Evolutionary conservation across 2,797 vertebrate genomes (phyloP).

Genomic region (Girardinus metallicus): DNA sequence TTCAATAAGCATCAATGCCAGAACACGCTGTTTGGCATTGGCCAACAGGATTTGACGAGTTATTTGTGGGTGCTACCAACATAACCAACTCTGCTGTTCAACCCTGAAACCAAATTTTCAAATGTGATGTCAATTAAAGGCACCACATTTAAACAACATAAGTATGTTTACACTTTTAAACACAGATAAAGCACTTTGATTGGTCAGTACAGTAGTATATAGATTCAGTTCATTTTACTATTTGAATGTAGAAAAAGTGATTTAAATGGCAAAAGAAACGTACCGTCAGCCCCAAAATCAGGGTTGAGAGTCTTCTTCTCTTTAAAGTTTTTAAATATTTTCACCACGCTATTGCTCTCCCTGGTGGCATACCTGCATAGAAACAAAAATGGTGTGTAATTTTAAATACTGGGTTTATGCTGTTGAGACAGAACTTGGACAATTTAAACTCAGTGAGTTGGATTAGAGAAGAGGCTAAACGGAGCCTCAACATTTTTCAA

Average conservation of each 20-base stretch:
- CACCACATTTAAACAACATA: not conserved
- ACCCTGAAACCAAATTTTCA: not conserved
- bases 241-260: not conserved
- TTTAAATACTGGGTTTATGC: not conserved
- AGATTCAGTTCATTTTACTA: not conserved
- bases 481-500: not conserved
- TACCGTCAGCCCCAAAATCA: conserved; percentile 97
- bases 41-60: not conserved
- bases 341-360: conserved; percentile 95
- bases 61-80: not conserved
- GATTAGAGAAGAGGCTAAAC: not conserved
- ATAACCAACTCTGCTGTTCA: not conserved
- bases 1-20: not conserved
- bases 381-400: not conserved
- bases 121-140: not conserved
- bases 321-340: conserved; percentile 98
- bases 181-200: not conserved
- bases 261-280: not conserved
- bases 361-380: conserved; percentile 91
- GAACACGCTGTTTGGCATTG: not conserved
- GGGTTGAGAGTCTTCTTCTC: conserved; percentile 98
- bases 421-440: not conserved
- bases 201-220: not conserved
- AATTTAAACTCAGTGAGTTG: not conserved
- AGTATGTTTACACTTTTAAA: not conserved